Evolutionary conservation across 2,888 invertebrate genomes (phyloP), one percentile per base, ranked within the genome.

Genomic region (Eurytoma californica): DNA sequence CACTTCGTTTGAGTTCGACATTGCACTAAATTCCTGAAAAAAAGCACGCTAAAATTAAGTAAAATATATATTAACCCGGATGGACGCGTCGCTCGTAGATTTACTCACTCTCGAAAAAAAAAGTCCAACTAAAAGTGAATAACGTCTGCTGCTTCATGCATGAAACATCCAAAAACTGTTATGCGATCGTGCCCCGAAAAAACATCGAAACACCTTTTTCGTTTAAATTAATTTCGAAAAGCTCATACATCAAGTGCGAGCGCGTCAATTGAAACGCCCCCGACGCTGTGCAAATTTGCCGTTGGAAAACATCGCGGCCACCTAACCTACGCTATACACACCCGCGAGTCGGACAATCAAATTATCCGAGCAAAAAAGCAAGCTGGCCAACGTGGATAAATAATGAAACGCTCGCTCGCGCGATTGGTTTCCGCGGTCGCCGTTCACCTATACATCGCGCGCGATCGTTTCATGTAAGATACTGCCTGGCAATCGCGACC

Each of bases 361-460:
- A 60, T 60, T 60, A 60, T 60, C 60, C 28, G 28, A 20, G 28
- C 16, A 66, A 66, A 47, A 49, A 24, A 49, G 66, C 24, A 12
- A 49, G 3, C 16, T 20, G 66, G 16, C 14, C 24, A 49, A 12
- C 53, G 28, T n/a, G 57, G 39, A 73, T 65, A 73, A 73, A 73
- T 65, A 57, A 55, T 57, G 57, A 73, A 73, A 65, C 61, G 53
- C 55, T 51, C 14, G 68, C 60, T 49, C 67, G 68, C 60, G 58
- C 67, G 58, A 69, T 77, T 77, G 61, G 47, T 61, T 77, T 57
- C 28, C 61, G 76, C 68, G 76, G 68, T 69, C 53, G 30, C 24
- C 14, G 66, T 16, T 65, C n/a, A 47, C 74, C 16, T 57, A 66
- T 28, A 47, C 49, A n/a, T 74, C 20, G 18, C 55, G 53, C 16